phyloP scores from a whole-genome alignment of 2,797 vertebrate genomes.

The Hoplostethus mediterraneus region DNA sequence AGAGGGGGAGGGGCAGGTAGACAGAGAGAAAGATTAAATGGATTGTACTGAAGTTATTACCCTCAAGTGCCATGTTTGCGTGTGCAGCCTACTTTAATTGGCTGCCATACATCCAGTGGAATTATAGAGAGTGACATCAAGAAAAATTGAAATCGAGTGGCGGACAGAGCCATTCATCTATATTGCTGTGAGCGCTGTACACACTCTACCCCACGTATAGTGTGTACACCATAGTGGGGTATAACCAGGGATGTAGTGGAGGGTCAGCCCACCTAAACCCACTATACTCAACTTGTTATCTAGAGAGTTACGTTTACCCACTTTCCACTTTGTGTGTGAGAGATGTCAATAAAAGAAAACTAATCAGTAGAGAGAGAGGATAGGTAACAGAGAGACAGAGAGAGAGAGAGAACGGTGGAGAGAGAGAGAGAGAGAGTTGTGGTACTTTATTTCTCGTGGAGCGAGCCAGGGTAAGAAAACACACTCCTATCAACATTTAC shows the following conservation, averaged over 20 bases:
- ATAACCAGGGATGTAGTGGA: too few species aligned
- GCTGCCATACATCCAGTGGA: constrained; percentile 44
- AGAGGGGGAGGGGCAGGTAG: background rate
- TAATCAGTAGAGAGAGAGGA: background rate
- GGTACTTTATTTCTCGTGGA: background rate
- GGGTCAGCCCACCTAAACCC: too few species aligned
- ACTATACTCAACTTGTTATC: too few species aligned
- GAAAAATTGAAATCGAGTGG: background rate
- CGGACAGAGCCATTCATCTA: constrained; percentile 18
- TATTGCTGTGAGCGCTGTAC: background rate
- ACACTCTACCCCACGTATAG: too few species aligned
- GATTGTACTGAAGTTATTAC: constrained; percentile 22
- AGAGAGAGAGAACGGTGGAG: too few species aligned
- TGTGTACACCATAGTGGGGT: too few species aligned
- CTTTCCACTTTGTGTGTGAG: too few species aligned
- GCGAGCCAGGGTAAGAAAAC: constrained; percentile 22
- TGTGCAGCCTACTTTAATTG: constrained; percentile 39
- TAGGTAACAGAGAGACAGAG: background rate
- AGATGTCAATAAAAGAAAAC: too few species aligned
- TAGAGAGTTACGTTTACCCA: too few species aligned
- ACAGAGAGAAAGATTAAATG: background rate
- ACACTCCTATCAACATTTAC: constrained; percentile 39
- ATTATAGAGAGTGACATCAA: constrained; percentile 27
- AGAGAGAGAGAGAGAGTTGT: background rate
- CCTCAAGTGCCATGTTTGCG: constrained; percentile 53